Conservation (phyloP, 1,140 invertebrate genomes). For the Ylistrum balloti region DNA sequence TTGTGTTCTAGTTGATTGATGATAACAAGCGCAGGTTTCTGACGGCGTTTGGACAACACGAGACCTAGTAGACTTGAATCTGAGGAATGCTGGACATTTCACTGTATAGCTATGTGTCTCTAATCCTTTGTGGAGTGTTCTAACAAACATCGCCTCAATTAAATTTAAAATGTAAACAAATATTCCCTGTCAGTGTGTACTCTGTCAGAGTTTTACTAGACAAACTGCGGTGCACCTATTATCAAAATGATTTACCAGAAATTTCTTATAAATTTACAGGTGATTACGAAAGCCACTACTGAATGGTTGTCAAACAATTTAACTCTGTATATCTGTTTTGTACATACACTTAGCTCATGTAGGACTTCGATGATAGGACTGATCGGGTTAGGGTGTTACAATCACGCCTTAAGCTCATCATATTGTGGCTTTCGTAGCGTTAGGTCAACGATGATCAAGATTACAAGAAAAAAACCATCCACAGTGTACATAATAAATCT, state of each 20-base stretch:
- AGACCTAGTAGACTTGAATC: neutral
- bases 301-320: conserved; percentile 19
- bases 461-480: neutral
- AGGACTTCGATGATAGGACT: neutral
- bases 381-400: conserved; percentile 20
- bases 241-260: neutral
- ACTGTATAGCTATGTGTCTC: neutral
- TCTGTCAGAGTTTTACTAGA: neutral
- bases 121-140: neutral
- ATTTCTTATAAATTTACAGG: neutral
- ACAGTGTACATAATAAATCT: neutral
- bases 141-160: neutral
- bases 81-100: neutral
- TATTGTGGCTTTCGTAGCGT: conserved; percentile 20
- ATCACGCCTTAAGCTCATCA: conserved; percentile 33
- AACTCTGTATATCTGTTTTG: conserved; percentile 39
- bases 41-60: neutral
- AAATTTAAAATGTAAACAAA: neutral
- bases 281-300: neutral
- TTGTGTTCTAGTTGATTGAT: neutral
- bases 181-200: neutral
- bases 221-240: conserved; percentile 23
- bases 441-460: neutral
- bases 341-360: neutral
- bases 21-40: conserved; percentile 8